A percentile compares a stretch with the other conserved stretches of the same genome.
Evolutionary conservation across 2,113 vertebrate genomes (phyloP).

Genomic region (Cephalopholis sonnerati): DNA sequence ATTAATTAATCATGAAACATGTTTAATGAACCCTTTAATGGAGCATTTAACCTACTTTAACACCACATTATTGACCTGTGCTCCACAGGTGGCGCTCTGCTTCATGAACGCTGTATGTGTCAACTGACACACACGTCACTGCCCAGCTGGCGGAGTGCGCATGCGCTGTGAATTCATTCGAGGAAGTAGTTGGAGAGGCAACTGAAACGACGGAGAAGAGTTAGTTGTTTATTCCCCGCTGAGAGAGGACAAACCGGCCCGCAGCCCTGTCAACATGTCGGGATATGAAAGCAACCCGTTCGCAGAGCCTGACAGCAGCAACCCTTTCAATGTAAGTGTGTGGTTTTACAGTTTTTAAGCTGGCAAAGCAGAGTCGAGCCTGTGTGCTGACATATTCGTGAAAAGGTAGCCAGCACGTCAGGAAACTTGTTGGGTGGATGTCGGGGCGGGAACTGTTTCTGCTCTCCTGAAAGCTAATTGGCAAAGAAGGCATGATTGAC

Average conservation of each 20-base stretch:
- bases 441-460: slow-evolving; percentile 12
- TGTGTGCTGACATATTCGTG: slow-evolving; percentile 41
- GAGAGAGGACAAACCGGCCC: slow-evolving; percentile 19
- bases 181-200: slow-evolving; percentile 74
- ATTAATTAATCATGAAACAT: too few species aligned
- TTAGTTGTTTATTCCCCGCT: slow-evolving; percentile 53
- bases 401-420: slow-evolving; percentile 50
- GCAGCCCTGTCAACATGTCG: slow-evolving; percentile 84
- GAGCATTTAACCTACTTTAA: background rate
- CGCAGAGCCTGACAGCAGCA: slow-evolving; percentile 87
- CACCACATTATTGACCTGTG: too few species aligned
- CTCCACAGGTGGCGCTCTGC: slow-evolving; percentile 21
- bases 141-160: slow-evolving; percentile 45
- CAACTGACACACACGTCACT: slow-evolving; percentile 26
- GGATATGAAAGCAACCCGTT: slow-evolving; percentile 91
- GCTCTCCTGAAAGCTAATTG: slow-evolving; percentile 28
- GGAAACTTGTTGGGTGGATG: slow-evolving; percentile 69
- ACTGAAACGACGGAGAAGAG: slow-evolving; percentile 25
- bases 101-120: background rate
- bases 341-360: background rate
- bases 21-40: background rate
- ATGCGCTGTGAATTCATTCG: slow-evolving; percentile 57
- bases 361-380: background rate
- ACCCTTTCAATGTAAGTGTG: slow-evolving; percentile 91
- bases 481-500: slow-evolving; percentile 38